Percentiles rank a stretch among this genome's conserved stretches.
Evolutionary conservation across 2,797 vertebrate species (phyloP).

Genomic region (Prionace glauca): DNA sequence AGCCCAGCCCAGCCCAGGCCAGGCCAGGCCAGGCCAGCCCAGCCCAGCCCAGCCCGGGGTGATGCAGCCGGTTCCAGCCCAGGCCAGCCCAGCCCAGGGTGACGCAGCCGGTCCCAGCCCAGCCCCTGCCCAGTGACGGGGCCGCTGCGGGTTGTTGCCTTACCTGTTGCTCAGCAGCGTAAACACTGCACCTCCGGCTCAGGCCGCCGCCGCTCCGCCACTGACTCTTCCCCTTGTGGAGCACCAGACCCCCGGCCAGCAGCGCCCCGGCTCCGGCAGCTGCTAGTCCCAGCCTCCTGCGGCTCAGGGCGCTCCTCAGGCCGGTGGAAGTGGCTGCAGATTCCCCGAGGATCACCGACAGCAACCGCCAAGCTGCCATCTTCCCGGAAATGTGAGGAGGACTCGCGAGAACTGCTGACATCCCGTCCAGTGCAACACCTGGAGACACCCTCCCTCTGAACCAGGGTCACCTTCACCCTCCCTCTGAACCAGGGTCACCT

Average conservation of each 20-base stretch:
- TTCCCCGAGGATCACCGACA: background rate
- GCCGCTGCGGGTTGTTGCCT: background rate
- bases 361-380: background rate
- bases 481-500: no score
- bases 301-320: background rate
- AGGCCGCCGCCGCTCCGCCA: background rate
- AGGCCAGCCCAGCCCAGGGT: no score
- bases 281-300: background rate
- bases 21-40: no score
- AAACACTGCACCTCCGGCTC: background rate
- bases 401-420: background rate
- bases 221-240: background rate
- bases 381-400: background rate
- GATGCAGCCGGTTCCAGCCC: no score
- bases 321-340: background rate
- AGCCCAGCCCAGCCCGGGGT: no score
- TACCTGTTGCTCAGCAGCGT: slow-evolving; percentile 16
- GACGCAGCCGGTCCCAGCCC: no score
- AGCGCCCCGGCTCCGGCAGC: background rate
- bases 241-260: background rate
- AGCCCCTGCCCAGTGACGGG: background rate
- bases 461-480: no score
- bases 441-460: background rate
- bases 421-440: background rate
- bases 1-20: no score